Evolutionary conservation across 2,888 invertebrate genomes (phyloP).

Genomic region (Oeneis ivallda): DNA sequence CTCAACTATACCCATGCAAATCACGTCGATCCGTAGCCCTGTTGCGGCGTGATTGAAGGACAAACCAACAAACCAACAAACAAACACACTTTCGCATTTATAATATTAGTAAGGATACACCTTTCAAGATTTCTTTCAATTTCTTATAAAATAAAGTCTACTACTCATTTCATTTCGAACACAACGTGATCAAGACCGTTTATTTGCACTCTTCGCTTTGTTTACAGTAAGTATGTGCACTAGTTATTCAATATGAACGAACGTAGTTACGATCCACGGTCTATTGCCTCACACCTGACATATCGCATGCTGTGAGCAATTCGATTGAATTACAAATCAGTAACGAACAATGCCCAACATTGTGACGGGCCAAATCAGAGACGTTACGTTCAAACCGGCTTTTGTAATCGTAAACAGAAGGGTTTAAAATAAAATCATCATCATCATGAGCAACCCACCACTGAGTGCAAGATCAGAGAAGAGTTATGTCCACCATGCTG

Average conservation of each 20-base stretch:
- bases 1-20: too few relatives aligned
- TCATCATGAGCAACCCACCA: too few relatives aligned
- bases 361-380: constrained; percentile 55
- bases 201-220: not conserved
- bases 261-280: constrained; percentile 49
- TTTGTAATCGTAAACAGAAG: constrained; percentile 44
- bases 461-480: too few relatives aligned
- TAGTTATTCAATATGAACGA: constrained; percentile 41
- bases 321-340: constrained; percentile 67
- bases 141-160: too few relatives aligned
- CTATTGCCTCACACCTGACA: constrained; percentile 62
- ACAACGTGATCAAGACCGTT: not conserved
- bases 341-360: constrained; percentile 58
- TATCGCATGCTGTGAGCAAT: constrained; percentile 64
- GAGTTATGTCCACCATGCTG: too few relatives aligned
- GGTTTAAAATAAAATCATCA: too few relatives aligned
- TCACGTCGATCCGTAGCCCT: too few relatives aligned
- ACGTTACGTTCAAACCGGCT: constrained; percentile 47
- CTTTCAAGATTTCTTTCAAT: too few relatives aligned
- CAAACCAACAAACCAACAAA: too few relatives aligned
- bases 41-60: too few relatives aligned
- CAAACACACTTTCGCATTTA: too few relatives aligned
- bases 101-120: too few relatives aligned
- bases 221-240: constrained; percentile 14
- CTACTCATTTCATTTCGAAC: not conserved